Percentiles rank a stretch among this genome's conserved stretches.
Conservation (phyloP, 2,888 invertebrate species). For the Euplagia quadripunctaria region DNA sequence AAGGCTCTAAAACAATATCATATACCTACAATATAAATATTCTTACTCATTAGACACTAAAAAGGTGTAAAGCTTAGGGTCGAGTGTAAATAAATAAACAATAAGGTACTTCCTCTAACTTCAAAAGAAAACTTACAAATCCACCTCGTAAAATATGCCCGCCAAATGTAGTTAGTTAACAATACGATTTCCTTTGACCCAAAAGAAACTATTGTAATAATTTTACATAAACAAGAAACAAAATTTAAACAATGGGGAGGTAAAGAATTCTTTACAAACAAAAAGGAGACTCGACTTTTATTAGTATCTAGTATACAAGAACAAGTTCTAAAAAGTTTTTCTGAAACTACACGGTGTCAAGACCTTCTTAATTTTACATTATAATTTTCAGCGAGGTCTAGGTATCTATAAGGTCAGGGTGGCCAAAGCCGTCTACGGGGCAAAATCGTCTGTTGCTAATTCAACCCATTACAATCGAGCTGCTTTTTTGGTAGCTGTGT, state of each 20-base stretch:
- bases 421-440: too few species aligned
- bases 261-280: slow-evolving; percentile 23
- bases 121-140: slow-evolving; percentile 40
- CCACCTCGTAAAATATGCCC: slow-evolving; percentile 37
- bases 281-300: slow-evolving; percentile 10
- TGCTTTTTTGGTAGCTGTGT: too few species aligned
- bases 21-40: neutral
- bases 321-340: too few species aligned
- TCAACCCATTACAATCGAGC: too few species aligned
- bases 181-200: slow-evolving; percentile 55
- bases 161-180: slow-evolving; percentile 34
- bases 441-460: too few species aligned
- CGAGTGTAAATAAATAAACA: slow-evolving; percentile 42
- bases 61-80: slow-evolving; percentile 25
- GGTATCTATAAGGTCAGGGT: too few species aligned
- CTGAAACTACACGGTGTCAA: too few species aligned
- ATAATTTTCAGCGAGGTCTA: too few species aligned
- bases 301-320: neutral
- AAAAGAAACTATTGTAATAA: slow-evolving; percentile 46
- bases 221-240: slow-evolving; percentile 49
- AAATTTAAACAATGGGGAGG: slow-evolving; percentile 47
- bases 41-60: neutral
- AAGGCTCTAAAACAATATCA: neutral
- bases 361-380: too few species aligned
- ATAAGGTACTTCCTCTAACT: slow-evolving; percentile 35